These are phyloP conservation scores for Philereme transversata DNA, from an alignment of 2,888 invertebrate genomes.

Conservation along the genomic window DNA sequence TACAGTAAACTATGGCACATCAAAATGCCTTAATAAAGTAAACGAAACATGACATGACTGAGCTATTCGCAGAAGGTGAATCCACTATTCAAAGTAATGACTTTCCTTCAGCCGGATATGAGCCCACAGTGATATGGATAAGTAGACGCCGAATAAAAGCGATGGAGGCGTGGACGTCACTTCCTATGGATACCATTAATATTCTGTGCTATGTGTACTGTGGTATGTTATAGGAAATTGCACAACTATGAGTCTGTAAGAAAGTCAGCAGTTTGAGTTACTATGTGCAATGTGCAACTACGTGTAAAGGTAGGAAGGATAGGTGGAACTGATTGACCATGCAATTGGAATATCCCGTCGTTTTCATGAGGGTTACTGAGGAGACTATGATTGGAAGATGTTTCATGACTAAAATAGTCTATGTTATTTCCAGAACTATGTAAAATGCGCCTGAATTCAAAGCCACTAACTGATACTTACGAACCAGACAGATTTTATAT, in stretches of 20 bases:
- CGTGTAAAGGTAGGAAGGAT: neutral
- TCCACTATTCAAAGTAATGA: constrained; percentile 7
- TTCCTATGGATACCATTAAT: constrained; percentile 6
- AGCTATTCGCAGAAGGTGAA: too few species aligned
- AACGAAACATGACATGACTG: neutral
- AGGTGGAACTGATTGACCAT: constrained; percentile 10
- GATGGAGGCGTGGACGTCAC: constrained; percentile 9
- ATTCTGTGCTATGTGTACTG: neutral
- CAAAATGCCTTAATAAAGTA: too few species aligned
- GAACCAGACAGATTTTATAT: too few species aligned
- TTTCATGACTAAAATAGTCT: too few species aligned
- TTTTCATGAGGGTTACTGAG: constrained; percentile 2
- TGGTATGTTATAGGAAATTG: neutral
- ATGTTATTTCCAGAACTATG: too few species aligned
- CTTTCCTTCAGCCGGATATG: constrained; percentile 25
- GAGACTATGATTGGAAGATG: too few species aligned
- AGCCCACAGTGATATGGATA: neutral
- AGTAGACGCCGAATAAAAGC: constrained; percentile 11
- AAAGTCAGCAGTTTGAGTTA: constrained; percentile 4
- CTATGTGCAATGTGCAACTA: neutral
- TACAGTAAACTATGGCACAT: too few species aligned
- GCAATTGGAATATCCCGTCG: constrained; percentile 16
- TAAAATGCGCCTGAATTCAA: too few species aligned
- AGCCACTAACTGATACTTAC: too few species aligned
- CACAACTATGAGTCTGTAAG: constrained; percentile 5